phyloP scores from a whole-genome alignment of 2,113 vertebrate species.

The Podiceps cristatus region DNA sequence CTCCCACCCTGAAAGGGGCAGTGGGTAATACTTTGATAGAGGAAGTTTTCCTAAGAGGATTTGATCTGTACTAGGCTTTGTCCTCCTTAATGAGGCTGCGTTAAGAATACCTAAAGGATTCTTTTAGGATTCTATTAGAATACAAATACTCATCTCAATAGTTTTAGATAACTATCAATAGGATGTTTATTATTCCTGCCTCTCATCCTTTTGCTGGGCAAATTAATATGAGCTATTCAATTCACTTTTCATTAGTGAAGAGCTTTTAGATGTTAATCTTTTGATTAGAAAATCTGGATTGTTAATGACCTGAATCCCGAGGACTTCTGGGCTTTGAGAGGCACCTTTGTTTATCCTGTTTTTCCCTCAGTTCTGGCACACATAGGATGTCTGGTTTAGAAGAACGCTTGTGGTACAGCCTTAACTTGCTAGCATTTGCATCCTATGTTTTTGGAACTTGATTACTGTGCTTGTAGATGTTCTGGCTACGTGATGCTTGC shows the following conservation, averaged over 20 bases:
- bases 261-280: conserved; percentile 54
- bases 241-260: not conserved
- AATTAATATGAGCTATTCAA: not conserved
- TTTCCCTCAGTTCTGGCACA: not conserved
- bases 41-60: conserved; percentile 34
- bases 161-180: not conserved
- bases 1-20: not conserved
- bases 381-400: not conserved
- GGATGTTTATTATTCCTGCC: not conserved
- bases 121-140: conserved; percentile 24
- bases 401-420: not conserved
- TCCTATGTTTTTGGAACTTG: not conserved
- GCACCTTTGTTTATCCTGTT: not conserved
- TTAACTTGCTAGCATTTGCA: not conserved
- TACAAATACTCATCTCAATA: not conserved
- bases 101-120: conserved; percentile 18
- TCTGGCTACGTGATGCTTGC: not conserved
- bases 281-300: conserved; percentile 25
- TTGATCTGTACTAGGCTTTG: not conserved
- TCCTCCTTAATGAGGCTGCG: not conserved
- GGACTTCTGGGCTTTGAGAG: not conserved
- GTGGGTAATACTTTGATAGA: not conserved
- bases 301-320: conserved; percentile 26
- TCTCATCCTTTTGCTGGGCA: not conserved
- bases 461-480: not conserved